These are phyloP conservation scores for Pteronotus mesoamericanus DNA, from an alignment of 2,797 vertebrate genomes.

Conservation along the genomic window DNA sequence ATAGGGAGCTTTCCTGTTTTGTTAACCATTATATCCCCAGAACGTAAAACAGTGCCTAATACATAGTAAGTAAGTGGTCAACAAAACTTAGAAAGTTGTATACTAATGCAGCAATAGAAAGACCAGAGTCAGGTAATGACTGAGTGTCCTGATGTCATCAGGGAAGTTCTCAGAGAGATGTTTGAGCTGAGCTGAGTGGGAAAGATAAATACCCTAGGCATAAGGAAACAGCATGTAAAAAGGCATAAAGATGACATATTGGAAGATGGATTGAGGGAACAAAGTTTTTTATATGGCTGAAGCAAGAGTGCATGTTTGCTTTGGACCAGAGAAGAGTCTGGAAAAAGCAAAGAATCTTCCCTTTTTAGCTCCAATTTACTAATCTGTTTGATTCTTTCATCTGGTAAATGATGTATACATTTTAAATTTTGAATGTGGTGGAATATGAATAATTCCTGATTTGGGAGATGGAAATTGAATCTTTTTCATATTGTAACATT, in stretches of 20 bases:
- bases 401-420: not conserved
- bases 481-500: conserved; percentile 24
- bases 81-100: not conserved
- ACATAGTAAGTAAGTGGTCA: not conserved
- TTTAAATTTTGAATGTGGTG: conserved; percentile 5
- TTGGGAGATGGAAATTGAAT: conserved; percentile 31
- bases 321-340: not conserved
- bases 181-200: not conserved
- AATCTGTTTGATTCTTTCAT: not conserved
- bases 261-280: not conserved
- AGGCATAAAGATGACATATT: not conserved
- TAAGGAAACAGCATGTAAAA: not conserved
- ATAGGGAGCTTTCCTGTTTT: not conserved
- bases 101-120: not conserved
- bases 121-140: not conserved
- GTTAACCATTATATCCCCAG: not conserved
- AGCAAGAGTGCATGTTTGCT: not conserved
- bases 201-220: not conserved
- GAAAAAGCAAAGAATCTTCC: not conserved
- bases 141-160: not conserved
- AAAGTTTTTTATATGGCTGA: not conserved
- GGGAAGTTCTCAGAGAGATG: not conserved
- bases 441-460: conserved; percentile 26
- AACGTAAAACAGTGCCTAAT: not conserved
- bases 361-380: not conserved